Conservation (phyloP, 1,140 invertebrate species). For the Drosophila busckii region DNA sequence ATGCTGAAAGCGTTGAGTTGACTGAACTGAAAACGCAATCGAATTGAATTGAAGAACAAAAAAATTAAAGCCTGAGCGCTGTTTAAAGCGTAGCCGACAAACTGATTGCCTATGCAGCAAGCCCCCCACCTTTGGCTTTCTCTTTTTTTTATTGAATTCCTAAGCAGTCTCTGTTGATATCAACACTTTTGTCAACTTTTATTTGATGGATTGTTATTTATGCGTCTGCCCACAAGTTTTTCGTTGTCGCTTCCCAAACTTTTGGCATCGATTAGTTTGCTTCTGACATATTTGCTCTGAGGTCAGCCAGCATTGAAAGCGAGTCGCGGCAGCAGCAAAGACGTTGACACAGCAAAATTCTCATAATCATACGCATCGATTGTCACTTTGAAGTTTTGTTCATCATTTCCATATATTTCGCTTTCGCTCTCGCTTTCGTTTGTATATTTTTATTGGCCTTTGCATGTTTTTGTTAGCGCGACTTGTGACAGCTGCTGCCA, state of each 20-base stretch:
- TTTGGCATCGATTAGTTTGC: constrained; percentile 38
- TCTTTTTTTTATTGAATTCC: constrained; percentile 22
- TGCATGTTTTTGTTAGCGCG: constrained; percentile 10
- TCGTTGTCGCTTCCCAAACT: constrained; percentile 19
- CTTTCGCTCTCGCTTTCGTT: too few species aligned
- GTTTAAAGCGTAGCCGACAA: constrained; percentile 10
- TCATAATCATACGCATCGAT: constrained; percentile 5
- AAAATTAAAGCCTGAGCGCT: not conserved
- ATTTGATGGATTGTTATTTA: constrained; percentile 42
- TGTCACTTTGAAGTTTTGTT: constrained; percentile 12
- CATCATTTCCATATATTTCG: not conserved
- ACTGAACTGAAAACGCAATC: not conserved
- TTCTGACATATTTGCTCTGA: constrained; percentile 29
- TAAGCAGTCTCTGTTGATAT: constrained; percentile 10
- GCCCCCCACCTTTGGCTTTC: not conserved
- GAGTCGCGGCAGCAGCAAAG: constrained; percentile 7
- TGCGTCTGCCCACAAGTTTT: constrained; percentile 4
- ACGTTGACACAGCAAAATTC: too few species aligned
- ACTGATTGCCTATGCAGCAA: constrained; percentile 15
- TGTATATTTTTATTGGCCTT: constrained; percentile 6
- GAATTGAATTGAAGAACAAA: not conserved
- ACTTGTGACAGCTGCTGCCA: too few species aligned
- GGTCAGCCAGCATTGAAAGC: not conserved
- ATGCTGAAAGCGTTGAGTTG: not conserved
- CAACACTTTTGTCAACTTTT: constrained; percentile 14